These are phyloP conservation scores for Chascanopsetta lugubris DNA, from an alignment of 2,113 vertebrate genomes.

Conservation along the genomic window DNA sequence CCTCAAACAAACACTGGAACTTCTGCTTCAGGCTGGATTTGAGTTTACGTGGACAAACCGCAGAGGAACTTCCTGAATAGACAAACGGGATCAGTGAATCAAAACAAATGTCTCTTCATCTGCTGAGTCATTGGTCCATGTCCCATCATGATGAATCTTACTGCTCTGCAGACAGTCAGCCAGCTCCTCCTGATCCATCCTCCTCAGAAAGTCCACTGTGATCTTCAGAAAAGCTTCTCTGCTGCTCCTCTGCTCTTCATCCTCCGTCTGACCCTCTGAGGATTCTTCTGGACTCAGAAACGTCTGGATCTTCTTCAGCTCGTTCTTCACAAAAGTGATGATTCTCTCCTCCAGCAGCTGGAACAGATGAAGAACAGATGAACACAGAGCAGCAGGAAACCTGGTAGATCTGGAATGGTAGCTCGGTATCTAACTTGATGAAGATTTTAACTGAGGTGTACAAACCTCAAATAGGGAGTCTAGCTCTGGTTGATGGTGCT, in stretches of 20 bases:
- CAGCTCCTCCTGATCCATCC: slow-evolving; percentile 32
- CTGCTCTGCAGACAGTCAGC: slow-evolving; percentile 29
- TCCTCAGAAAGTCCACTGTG: slow-evolving; percentile 24
- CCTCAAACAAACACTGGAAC: background rate
- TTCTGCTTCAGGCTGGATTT: background rate
- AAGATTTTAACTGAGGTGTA: background rate
- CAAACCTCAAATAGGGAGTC: slow-evolving; percentile 2
- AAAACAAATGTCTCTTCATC: slow-evolving; percentile 51
- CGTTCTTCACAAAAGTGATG: slow-evolving; percentile 5
- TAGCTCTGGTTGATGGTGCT: slow-evolving; percentile 1
- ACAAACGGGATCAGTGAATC: slow-evolving; percentile 12
- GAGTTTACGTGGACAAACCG: background rate
- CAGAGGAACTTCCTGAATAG: background rate
- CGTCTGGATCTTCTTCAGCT: slow-evolving; percentile 22
- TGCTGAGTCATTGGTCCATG: slow-evolving; percentile 23
- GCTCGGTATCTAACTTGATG: background rate
- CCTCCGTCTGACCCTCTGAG: background rate
- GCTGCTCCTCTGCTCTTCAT: slow-evolving; percentile 19
- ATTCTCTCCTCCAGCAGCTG: slow-evolving; percentile 26
- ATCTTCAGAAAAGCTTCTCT: slow-evolving; percentile 41
- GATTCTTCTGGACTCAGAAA: slow-evolving; percentile 3
- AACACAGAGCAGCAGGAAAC: background rate
- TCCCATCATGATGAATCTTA: slow-evolving; percentile 25
- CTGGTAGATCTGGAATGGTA: background rate
- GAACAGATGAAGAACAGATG: background rate